Evolutionary conservation across 1,140 invertebrate species (phyloP).

Genomic region (Galendromus occidentalis): DNA sequence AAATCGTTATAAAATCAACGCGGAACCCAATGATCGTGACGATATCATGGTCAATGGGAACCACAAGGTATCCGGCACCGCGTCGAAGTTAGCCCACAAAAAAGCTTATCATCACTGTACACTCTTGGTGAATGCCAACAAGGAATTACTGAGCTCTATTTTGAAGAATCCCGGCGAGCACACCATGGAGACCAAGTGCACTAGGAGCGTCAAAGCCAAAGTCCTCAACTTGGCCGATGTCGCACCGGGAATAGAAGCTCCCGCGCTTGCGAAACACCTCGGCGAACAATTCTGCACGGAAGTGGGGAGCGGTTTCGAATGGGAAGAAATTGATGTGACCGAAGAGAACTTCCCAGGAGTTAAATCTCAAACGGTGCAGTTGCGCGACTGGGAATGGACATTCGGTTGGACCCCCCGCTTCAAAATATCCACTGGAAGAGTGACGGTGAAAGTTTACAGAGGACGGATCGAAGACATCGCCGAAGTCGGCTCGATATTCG

Average conservation of each 20-base stretch:
- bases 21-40: constrained; percentile 50
- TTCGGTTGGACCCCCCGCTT: constrained; percentile 73
- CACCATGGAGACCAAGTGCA: constrained; percentile 53
- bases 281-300: constrained; percentile 52
- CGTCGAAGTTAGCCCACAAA: constrained; percentile 59
- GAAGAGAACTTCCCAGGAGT: constrained; percentile 68
- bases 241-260: constrained; percentile 43
- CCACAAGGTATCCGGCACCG: constrained; percentile 77
- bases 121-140: constrained; percentile 60
- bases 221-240: constrained; percentile 54
- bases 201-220: constrained; percentile 51
- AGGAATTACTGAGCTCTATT: constrained; percentile 36
- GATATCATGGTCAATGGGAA: constrained; percentile 57
- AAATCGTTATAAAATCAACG: constrained; percentile 50
- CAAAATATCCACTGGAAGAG: constrained; percentile 25
- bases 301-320: constrained; percentile 49
- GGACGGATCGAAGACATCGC: neutral
- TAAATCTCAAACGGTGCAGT: constrained; percentile 37
- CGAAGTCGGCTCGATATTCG: neutral
- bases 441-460: constrained; percentile 12
- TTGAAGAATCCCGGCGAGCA: constrained; percentile 31
- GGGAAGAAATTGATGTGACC: constrained; percentile 61
- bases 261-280: constrained; percentile 29
- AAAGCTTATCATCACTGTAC: constrained; percentile 89
- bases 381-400: constrained; percentile 63